These are phyloP conservation scores for Calliopum simillimum DNA, from an alignment of 2,888 invertebrate genomes.

Conservation along the genomic window DNA sequence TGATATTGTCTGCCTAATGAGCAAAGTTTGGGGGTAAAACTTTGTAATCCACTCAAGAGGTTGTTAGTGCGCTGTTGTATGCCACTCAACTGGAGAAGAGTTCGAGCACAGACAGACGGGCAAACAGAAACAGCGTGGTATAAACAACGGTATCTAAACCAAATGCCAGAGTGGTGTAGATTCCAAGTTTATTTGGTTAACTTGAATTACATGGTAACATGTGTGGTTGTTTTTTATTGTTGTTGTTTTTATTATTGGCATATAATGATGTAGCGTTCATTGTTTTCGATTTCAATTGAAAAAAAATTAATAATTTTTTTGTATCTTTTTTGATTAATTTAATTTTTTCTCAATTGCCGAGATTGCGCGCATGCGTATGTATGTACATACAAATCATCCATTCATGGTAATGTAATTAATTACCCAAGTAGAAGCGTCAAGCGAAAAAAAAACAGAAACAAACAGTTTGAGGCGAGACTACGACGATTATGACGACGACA, in stretches of 20 bases:
- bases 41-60: not conserved
- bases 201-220: not conserved
- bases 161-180: no score
- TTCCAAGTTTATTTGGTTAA: no score
- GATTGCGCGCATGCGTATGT: not conserved
- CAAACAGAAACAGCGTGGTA: no score
- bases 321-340: slow-evolving; percentile 22
- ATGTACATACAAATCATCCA: not conserved
- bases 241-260: not conserved
- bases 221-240: not conserved
- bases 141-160: no score
- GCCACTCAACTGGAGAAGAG: not conserved
- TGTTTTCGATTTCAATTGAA: slow-evolving; percentile 10
- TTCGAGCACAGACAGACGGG: no score
- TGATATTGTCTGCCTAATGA: slow-evolving; percentile 16
- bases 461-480: no score
- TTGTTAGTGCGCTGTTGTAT: slow-evolving; percentile 2
- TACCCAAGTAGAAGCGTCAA: no score
- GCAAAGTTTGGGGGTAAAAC: not conserved
- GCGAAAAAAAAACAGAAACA: no score
- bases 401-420: no score
- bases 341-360: not conserved
- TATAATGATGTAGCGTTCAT: slow-evolving; percentile 17
- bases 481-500: no score
- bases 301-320: slow-evolving; percentile 25